Evolutionary conservation across 2,113 vertebrate species (phyloP), one percentile per base, ranked within the genome.

Genomic region (Melierax canorus): DNA sequence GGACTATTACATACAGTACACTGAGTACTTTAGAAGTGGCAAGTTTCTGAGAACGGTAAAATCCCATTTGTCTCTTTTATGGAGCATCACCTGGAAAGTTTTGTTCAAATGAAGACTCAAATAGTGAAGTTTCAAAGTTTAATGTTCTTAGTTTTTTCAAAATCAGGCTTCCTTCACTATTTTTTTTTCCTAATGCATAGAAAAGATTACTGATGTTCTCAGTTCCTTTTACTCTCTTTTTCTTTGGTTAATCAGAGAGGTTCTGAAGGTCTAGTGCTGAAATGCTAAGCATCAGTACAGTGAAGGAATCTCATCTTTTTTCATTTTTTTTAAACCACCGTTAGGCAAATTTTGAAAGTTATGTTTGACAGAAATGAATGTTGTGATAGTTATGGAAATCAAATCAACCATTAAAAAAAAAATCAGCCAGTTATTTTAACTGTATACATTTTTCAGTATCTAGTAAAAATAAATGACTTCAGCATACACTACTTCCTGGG

Each of bases 381-480:
- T 74, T 92, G 50, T 62, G 45, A 83, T 15, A 79, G 64, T 67
- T 66, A 83, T 0, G 5, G 64, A 95, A 95, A 97, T 38, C 56
- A 69, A 93, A 77, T 77, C 88, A 92, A 88, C 79, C 75, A 78
- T 36, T 64, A 46, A 94, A 83, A 53, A 88, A 88, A 72, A 59
- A 2, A 75, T 12, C 75, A 86, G 59, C 26, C 82, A 80, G 86
- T 93, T 97, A 92, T 95, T 97, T 92, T 90, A 92, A 86, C 95
- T 50, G 77, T 27, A 78, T 9, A 21, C 68, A 84, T 93, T 86
- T 93, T 94, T 95, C 72, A 60, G 16, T 73, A 88, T 41, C 92
- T 86, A 94, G 60, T 93, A 88, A 96, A 95, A 97, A 96, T 95
- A 97, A 97, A 95, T 97, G 75, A 93, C 96, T 95, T 95, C 94